phyloP scores from a whole-genome alignment of 2,113 vertebrate genomes.

The Mustela nigripes region DNA sequence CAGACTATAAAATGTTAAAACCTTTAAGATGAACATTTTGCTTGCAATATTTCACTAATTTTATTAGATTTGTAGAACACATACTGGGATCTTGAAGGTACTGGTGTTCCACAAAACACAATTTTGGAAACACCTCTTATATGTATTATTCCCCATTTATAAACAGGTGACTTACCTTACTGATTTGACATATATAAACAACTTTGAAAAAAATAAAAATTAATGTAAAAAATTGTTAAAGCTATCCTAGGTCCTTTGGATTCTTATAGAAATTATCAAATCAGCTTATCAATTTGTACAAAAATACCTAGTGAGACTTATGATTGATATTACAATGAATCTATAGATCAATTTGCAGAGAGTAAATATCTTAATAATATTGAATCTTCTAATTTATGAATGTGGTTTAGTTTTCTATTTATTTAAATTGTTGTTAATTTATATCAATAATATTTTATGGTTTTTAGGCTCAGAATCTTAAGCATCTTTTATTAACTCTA shows the following conservation, averaged over 20 bases:
- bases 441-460: not conserved
- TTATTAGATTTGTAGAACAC: not conserved
- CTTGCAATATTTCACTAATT: not conserved
- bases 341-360: not conserved
- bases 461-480: not conserved
- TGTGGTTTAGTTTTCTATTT: not conserved
- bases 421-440: constrained; percentile 39
- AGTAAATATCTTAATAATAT: not conserved
- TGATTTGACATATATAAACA: not conserved
- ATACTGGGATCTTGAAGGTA: not conserved
- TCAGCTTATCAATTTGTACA: not conserved
- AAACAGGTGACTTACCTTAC: not conserved
- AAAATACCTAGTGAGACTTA: not conserved
- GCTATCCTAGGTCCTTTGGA: not conserved
- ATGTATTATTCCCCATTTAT: not conserved
- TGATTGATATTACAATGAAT: not conserved
- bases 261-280: constrained; percentile 9
- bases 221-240: not conserved
- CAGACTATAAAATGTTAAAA: not conserved
- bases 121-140: not conserved
- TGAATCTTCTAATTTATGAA: not conserved
- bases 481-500: not conserved
- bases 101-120: not conserved
- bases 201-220: not conserved
- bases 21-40: not conserved